phyloP scores from a whole-genome alignment of 1,140 invertebrate species.

The Ooceraea biroi region DNA sequence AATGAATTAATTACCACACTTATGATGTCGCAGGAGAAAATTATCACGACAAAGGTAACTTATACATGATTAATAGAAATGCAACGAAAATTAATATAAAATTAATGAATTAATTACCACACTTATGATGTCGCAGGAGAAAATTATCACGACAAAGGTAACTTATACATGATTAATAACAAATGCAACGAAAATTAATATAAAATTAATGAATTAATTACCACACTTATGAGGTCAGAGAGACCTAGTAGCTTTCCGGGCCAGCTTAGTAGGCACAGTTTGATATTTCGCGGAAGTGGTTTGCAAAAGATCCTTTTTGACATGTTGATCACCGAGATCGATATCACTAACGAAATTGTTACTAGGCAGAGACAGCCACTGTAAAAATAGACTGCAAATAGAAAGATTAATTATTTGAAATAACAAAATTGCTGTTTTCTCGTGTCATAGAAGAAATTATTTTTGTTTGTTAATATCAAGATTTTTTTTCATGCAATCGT shows the following conservation, averaged over 20 bases:
- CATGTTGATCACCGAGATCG: slow-evolving; percentile 88
- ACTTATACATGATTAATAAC: slow-evolving; percentile 3
- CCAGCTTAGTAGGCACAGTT: slow-evolving; percentile 86
- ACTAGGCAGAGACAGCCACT: slow-evolving; percentile 88
- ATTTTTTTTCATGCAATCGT: no score
- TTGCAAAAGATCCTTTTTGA: slow-evolving; percentile 84
- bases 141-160: slow-evolving; percentile 12
- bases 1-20: no score
- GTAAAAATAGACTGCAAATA: slow-evolving; percentile 87
- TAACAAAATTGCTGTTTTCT: no score
- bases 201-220: slow-evolving; percentile 54
- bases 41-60: no score
- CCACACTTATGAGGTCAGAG: slow-evolving; percentile 76
- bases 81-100: no score
- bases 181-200: slow-evolving; percentile 7
- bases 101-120: no score
- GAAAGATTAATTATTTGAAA: neutral
- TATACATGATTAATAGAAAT: no score
- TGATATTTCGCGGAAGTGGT: slow-evolving; percentile 87
- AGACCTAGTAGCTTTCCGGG: slow-evolving; percentile 87
- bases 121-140: neutral
- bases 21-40: no score
- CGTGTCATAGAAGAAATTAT: no score
- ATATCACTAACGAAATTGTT: slow-evolving; percentile 88
- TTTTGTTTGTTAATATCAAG: slow-evolving; percentile 8